Evolutionary conservation across 2,888 invertebrate species (phyloP).

Genomic region (Dynastes tityus): DNA sequence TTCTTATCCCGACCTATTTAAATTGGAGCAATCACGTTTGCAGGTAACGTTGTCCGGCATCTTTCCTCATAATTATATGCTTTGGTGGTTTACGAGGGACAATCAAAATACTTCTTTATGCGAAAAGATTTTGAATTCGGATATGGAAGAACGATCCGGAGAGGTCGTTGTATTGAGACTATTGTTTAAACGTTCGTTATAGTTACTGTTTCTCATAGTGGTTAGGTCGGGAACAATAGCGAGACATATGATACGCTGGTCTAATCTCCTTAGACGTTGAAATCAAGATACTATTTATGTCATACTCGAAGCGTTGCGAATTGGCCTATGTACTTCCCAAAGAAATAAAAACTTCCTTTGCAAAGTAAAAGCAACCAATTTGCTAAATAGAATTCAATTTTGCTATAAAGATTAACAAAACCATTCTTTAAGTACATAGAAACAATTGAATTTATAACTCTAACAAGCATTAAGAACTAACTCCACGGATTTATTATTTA

Average conservation of each 20-base stretch:
- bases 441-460: too few relatives aligned
- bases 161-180: slow-evolving; percentile 26
- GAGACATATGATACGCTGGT: slow-evolving; percentile 33
- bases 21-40: slow-evolving; percentile 12
- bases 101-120: slow-evolving; percentile 14
- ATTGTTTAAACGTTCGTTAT: slow-evolving; percentile 32
- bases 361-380: too few relatives aligned
- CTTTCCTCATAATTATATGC: slow-evolving; percentile 4
- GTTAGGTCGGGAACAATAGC: slow-evolving; percentile 47
- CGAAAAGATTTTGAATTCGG: slow-evolving; percentile 31
- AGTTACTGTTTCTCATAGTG: slow-evolving; percentile 42
- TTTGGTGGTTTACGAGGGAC: neutral
- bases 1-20: neutral
- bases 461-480: too few relatives aligned
- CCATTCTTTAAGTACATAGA: too few relatives aligned
- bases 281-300: slow-evolving; percentile 16
- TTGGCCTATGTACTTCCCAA: neutral
- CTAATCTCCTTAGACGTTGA: slow-evolving; percentile 7
- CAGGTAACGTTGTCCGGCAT: slow-evolving; percentile 9
- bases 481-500: too few relatives aligned
- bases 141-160: slow-evolving; percentile 19
- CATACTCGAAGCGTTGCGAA: slow-evolving; percentile 15
- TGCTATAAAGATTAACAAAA: too few relatives aligned
- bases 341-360: too few relatives aligned
- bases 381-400: too few relatives aligned